These are phyloP conservation scores for Drosophila atroscutellata DNA, from an alignment of 2,888 invertebrate genomes.

Conservation along the genomic window DNA sequence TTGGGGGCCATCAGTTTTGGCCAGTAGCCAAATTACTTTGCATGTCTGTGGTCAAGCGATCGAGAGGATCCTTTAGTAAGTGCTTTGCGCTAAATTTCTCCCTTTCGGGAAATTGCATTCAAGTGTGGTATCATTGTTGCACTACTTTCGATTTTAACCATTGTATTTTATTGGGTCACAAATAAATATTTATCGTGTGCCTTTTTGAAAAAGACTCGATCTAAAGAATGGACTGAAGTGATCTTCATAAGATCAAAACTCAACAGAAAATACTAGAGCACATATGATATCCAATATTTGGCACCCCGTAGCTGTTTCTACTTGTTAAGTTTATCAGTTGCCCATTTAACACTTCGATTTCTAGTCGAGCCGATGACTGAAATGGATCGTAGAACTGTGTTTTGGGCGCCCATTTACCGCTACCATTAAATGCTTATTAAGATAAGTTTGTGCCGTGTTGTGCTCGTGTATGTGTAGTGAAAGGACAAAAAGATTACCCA, in stretches of 20 bases:
- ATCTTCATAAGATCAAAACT: constrained; percentile 15
- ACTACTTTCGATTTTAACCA: constrained; percentile 69
- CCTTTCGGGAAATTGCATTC: constrained; percentile 21
- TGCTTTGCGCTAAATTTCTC: constrained; percentile 40
- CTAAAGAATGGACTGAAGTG: not conserved
- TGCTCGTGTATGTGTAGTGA: constrained; percentile 8
- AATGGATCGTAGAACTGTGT: constrained; percentile 34
- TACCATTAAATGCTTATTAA: constrained; percentile 80
- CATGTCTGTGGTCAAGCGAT: constrained; percentile 75
- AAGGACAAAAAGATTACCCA: constrained; percentile 53
- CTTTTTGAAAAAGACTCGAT: constrained; percentile 14
- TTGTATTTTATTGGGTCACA: constrained; percentile 62
- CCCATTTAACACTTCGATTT: constrained; percentile 61
- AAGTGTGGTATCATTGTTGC: constrained; percentile 53
- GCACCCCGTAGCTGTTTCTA: constrained; percentile 19
- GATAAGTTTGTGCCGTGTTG: constrained; percentile 56
- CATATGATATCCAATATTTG: not conserved
- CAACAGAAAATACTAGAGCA: too few relatives aligned
- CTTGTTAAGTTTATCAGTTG: constrained; percentile 32
- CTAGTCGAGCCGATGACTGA: not conserved
- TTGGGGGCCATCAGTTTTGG: constrained; percentile 37
- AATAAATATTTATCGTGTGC: constrained; percentile 16
- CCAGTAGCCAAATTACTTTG: constrained; percentile 51
- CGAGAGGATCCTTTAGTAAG: constrained; percentile 16
- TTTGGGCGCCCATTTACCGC: constrained; percentile 66